Evolutionary conservation across 2,888 invertebrate genomes (phyloP).

Genomic region (Poecilobothrus nobilitatus): DNA sequence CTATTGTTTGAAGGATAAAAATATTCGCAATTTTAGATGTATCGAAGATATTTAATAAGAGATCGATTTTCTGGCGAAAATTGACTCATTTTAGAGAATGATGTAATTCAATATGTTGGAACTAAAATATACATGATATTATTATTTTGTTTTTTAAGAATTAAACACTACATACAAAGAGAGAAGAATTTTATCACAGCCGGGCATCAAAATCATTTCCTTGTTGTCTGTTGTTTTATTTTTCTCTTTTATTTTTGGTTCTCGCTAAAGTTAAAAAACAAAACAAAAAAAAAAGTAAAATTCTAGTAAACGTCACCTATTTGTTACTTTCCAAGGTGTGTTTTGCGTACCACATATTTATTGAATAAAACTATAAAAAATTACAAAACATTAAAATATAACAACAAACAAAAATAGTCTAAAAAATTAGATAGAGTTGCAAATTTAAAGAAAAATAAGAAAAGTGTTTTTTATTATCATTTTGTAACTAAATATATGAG

Average conservation of each 20-base stretch:
- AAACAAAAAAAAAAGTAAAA: neutral
- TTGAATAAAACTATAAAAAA: neutral
- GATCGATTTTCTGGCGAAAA: neutral
- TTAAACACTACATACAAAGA: neutral
- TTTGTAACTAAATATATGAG: no score
- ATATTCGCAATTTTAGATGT: neutral
- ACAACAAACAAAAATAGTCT: neutral
- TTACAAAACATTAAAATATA: neutral
- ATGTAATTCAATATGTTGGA: neutral
- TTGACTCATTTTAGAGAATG: neutral
- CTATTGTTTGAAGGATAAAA: no score
- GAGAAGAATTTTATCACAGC: neutral
- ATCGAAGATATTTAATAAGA: neutral
- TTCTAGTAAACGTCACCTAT: neutral
- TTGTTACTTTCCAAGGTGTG: slow-evolving; percentile 1
- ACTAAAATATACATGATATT: neutral
- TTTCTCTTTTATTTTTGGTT: no score
- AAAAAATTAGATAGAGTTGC: neutral
- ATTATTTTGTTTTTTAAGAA: no score
- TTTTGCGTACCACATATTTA: neutral
- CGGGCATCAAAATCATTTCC: neutral
- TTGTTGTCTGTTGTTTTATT: neutral
- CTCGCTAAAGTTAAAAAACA: neutral
- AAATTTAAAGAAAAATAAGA: neutral
- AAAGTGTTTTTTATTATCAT: neutral